Conservation (phyloP, 2,888 invertebrate genomes). For the Morpho helenor region DNA sequence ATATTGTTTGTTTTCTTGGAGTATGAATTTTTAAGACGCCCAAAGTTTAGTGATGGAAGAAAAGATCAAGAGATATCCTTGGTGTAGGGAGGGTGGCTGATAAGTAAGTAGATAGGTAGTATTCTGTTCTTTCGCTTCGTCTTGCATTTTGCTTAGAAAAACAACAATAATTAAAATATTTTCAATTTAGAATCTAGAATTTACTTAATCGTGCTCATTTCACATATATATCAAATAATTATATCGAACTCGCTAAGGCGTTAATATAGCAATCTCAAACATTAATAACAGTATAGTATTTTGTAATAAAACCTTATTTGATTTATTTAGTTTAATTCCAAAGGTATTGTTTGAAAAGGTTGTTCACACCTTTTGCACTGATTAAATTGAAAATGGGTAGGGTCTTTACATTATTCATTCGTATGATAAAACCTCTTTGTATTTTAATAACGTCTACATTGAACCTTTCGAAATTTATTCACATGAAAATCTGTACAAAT, state of each 20-base stretch:
- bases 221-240: neutral
- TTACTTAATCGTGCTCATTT: too few relatives aligned
- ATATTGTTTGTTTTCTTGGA: too few relatives aligned
- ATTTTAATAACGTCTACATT: slow-evolving; percentile 25
- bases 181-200: too few relatives aligned
- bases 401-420: slow-evolving; percentile 29
- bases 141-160: too few relatives aligned
- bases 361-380: slow-evolving; percentile 28
- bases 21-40: too few relatives aligned
- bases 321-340: slow-evolving; percentile 26
- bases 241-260: slow-evolving; percentile 1
- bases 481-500: slow-evolving; percentile 21
- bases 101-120: too few relatives aligned
- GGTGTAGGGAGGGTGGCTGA: too few relatives aligned
- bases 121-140: too few relatives aligned
- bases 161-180: too few relatives aligned
- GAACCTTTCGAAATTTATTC: slow-evolving; percentile 20
- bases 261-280: slow-evolving; percentile 12
- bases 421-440: slow-evolving; percentile 30
- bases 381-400: slow-evolving; percentile 28
- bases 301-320: slow-evolving; percentile 20
- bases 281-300: slow-evolving; percentile 10
- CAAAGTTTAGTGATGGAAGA: too few relatives aligned
- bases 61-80: too few relatives aligned
- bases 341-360: slow-evolving; percentile 27